phyloP scores from a whole-genome alignment of 2,888 invertebrate species.

The Tipula lateralis region DNA sequence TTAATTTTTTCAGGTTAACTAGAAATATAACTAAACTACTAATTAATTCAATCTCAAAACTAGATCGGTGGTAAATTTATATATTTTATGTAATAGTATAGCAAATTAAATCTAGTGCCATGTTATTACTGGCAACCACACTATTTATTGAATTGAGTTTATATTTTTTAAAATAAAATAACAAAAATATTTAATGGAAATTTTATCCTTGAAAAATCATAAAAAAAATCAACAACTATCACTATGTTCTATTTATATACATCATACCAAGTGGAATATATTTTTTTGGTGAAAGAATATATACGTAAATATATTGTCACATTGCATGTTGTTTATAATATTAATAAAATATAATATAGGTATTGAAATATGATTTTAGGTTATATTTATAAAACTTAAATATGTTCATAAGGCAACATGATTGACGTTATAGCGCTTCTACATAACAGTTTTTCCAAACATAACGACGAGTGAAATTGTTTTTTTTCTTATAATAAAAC shows the following conservation, averaged over 20 bases:
- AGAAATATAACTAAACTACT: background rate
- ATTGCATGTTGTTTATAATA: background rate
- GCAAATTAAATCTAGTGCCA: background rate
- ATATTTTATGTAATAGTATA: background rate
- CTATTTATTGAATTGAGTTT: background rate
- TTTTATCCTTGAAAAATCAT: slow-evolving; percentile 24
- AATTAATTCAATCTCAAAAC: background rate
- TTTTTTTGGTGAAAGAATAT: background rate
- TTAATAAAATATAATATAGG: no score
- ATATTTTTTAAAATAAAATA: background rate
- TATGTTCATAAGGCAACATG: background rate
- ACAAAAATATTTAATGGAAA: background rate
- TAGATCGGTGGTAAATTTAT: background rate
- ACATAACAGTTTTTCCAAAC: background rate
- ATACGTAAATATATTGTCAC: background rate
- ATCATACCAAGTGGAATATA: background rate
- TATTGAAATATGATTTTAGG: background rate
- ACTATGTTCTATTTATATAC: background rate
- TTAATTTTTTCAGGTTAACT: background rate
- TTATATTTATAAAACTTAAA: background rate
- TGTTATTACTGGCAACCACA: background rate
- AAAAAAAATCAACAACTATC: background rate
- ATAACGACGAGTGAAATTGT: background rate
- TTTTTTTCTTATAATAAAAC: background rate
- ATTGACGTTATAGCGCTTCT: background rate